Base-by-base conservation (phyloP, 1,140 invertebrate species). In the Saccostrea echinata region DNA sequence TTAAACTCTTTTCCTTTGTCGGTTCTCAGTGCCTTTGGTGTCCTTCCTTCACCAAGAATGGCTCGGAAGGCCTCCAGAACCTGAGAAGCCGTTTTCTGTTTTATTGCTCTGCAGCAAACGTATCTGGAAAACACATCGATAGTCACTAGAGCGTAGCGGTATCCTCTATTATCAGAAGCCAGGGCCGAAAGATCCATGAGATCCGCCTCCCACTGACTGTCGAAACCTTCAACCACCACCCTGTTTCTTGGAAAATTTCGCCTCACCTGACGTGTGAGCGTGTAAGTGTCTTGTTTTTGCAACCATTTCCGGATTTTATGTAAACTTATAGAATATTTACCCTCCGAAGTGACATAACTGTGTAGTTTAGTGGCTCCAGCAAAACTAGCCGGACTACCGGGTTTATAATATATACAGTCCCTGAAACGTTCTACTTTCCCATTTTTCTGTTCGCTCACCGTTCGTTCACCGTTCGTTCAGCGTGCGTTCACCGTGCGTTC, bases 1-100 rank as follows among this genome's bases (percentile, higher is more conserved):
- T 11, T n/a, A 55, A 88, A 88, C 71, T 88, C 81, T 30, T 84
- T 81, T 30, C 86, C 86, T 43, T 84, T 84, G n/a, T 88, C 82
- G 0, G 55, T 84, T 30, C 55, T 8, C 21, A 68, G 27, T 84
- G 33, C 52, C 18, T 12, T 84, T 16, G 82, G 18, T 64, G n/a
- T 33, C 9, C 61, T 64, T 64, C 35, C 35, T 43, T 43, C 35
- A 2, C 35, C 2, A 43, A 43, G 35, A 3, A 43, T 43, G 35
- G 35, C 6, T 43, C 35, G 35, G 35, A 43, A 43, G 35, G 35
- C 35, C 2, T 43, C 35, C 35, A 43, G 35, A 43, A 43, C 35
- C 6, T 43, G 35, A 43, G 35, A 43, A 43, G 35, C 35, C 35
- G 35, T 43, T 43, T 85, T 85, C 21, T 85, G 24, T 8, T 30